Evolutionary conservation across 2,797 vertebrate genomes (phyloP), one percentile per base, ranked within the genome.

Genomic region (Artibeus lituratus): DNA sequence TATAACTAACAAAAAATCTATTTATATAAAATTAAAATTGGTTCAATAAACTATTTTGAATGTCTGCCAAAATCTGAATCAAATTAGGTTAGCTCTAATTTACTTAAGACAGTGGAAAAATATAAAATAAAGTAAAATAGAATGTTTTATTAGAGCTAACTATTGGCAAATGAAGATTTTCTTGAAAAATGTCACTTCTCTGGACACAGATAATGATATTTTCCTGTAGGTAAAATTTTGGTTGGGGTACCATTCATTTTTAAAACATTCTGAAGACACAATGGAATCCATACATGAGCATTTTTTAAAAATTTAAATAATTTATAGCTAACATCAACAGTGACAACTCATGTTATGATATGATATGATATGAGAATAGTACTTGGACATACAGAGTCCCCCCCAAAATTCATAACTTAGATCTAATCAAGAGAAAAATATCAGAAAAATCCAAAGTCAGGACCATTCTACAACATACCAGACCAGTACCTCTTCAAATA

Each of bases 91-190:
- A 67, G 32, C 62, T 76, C 16, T 69, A 96, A 95, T 80, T 92
- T 57, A 94, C 51, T 74, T 70, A 67, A 95, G 29, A 69, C 37
- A 92, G 22, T 44, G 3, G 12, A 72, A 24, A 80, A 85, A 89
- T 85, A 11, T 53, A 94, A 97, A 94, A 86, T 49, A 10, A 85
- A 95, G 67, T 59, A 87, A 92, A 91, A 65, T 15, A 84, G 32
- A 81, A 67, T 26, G 10, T 53, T 83, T 87, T 65, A 85, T 53
- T 90, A 16, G 78, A 92, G 19, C 3, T 78, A 44, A 62, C 19
- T n/a, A 9, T 49, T 85, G 14, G 47, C 42, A 93, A 72, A 32
- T 85, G 26, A 94, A 94, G 81, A 53, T 21, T 15, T 90, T 32
- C 35, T 87, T 91, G 77, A 29, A 94, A 92, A 92, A 77, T 49